A percentile compares a stretch with the other conserved stretches of the same genome.
Evolutionary conservation across 2,113 vertebrate genomes (phyloP).

Genomic region (Crotalus viridis): DNA sequence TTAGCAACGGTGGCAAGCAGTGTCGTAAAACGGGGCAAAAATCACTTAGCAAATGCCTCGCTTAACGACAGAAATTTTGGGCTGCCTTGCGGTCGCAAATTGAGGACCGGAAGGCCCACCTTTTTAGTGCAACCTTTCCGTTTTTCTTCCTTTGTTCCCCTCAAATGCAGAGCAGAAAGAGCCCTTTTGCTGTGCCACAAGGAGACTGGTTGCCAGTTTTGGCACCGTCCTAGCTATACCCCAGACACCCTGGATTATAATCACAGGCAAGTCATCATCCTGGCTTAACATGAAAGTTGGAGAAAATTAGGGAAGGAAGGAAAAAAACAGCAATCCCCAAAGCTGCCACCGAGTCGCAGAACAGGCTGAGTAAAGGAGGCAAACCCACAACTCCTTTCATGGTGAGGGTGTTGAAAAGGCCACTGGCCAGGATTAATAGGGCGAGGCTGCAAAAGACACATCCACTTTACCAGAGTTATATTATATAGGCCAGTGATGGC

Average conservation of each 20-base stretch:
- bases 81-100: too few relatives aligned
- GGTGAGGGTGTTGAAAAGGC: neutral
- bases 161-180: neutral
- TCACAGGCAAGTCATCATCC: too few relatives aligned
- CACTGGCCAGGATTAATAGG: neutral
- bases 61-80: too few relatives aligned
- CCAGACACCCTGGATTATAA: too few relatives aligned
- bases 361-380: too few relatives aligned
- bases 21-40: neutral
- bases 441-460: neutral
- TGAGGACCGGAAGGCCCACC: neutral
- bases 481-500: neutral
- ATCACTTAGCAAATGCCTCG: too few relatives aligned
- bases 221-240: neutral
- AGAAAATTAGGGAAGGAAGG: too few relatives aligned
- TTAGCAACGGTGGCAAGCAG: neutral
- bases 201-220: neutral
- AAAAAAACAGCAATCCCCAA: too few relatives aligned
- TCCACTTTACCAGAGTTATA: neutral
- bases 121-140: neutral
- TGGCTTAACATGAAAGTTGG: too few relatives aligned
- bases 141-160: neutral
- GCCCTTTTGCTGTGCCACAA: neutral
- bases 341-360: too few relatives aligned
- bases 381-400: too few relatives aligned